These are phyloP conservation scores for Zygothrica quintamaculata DNA, from an alignment of 2,888 invertebrate species.

Conservation along the genomic window DNA sequence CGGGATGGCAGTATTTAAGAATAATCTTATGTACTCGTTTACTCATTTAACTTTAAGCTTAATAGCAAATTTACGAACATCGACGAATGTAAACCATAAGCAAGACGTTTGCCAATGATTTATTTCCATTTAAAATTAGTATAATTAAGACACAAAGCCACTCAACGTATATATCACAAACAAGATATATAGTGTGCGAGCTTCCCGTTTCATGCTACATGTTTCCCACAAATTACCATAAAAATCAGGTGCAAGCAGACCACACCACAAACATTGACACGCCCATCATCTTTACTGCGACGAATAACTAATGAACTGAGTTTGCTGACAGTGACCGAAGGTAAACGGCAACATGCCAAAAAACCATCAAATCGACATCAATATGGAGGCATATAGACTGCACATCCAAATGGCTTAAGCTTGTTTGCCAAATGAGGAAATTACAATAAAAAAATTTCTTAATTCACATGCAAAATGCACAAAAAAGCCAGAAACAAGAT, in stretches of 20 bases:
- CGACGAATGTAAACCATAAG: too few species aligned
- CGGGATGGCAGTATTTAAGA: too few species aligned
- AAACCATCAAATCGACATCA: slow-evolving; percentile 23
- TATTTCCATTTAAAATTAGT: neutral
- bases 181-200: neutral
- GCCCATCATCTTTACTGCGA: neutral
- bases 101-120: too few species aligned
- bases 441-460: slow-evolving; percentile 23
- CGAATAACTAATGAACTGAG: slow-evolving; percentile 6
- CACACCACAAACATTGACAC: neutral
- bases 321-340: slow-evolving; percentile 1
- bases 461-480: slow-evolving; percentile 1
- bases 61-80: too few species aligned
- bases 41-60: too few species aligned
- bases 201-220: neutral
- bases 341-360: slow-evolving; percentile 28
- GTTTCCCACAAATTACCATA: slow-evolving; percentile 12
- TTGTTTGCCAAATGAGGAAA: slow-evolving; percentile 2
- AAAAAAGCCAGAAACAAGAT: neutral
- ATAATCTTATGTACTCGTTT: too few species aligned
- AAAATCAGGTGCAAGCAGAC: slow-evolving; percentile 5
- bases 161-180: neutral
- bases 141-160: neutral
- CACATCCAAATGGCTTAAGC: slow-evolving; percentile 7
- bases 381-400: slow-evolving; percentile 9